Evolutionary conservation across 2,113 vertebrate species (phyloP), one percentile per base, ranked within the genome.

Genomic region (Chiloscyllium plagiosum): DNA sequence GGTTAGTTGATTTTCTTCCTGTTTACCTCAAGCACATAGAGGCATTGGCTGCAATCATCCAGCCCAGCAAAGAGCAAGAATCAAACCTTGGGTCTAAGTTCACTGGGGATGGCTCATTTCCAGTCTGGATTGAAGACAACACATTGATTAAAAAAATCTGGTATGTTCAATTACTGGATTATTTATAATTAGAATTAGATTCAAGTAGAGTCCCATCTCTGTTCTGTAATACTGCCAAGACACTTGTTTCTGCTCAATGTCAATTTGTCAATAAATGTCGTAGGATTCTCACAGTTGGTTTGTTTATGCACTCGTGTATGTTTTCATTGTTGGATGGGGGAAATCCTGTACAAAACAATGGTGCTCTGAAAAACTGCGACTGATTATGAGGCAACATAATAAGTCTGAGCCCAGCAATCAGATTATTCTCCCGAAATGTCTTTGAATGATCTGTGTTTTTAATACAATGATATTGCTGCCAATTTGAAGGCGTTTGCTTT

Each of bases 351-450:
- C 29, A 24, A 95, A 72, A 17, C 4, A 95, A 95, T 19, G 22
- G 26, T 22, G 52, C 26, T 94, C 66, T 47, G 65, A 50, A 68
- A 52, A 95, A 24, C 37, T 95, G 94, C 68, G 94, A 95, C 37
- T 76, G 94, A 95, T 95, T 76, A 52, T 3, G 50, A 72, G 24
- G 69, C 26, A 72, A 68, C 52, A 22, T 94, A 37, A 95, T 52
- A 95, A 95, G 70, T 52, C 94, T 47, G 47, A 95, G 69, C 69
- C 47, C 69, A 47, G 17, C 52, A 69, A 94, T 90, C 61, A 90
- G 87, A 61, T 90, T 90, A 94, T 37, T 94, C 37, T 68, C 66
- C 93, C 70, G 37, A 95, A 95, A 95, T 72, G 37, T 72, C 94
- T 72, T 70, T 33, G 69, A 4, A 8, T 72, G 24, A 52, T 95